Conservation (phyloP, 1,140 invertebrate genomes). For the Formica exsecta region DNA sequence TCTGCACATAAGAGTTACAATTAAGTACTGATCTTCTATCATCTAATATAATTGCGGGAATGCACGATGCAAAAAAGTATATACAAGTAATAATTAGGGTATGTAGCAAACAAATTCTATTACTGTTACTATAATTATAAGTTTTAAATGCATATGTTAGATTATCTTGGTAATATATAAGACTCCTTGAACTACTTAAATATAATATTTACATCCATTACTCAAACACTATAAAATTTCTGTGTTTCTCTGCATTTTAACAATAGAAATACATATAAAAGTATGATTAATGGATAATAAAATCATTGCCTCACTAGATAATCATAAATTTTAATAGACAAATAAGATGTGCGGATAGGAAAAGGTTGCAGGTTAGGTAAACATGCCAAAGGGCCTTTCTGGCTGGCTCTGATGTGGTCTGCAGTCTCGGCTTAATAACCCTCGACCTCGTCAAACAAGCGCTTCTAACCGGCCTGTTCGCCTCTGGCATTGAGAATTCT, state of each 20-base stretch:
- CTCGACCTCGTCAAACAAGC: slow-evolving; percentile 86
- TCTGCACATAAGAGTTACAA: slow-evolving; percentile 17
- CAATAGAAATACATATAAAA: not conserved
- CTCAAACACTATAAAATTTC: not conserved
- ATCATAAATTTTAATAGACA: slow-evolving; percentile 73
- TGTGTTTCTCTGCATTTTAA: not conserved
- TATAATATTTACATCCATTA: not conserved
- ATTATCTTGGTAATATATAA: not conserved
- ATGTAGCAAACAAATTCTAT: not conserved
- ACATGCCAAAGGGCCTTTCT: slow-evolving; percentile 81
- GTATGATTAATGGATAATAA: not conserved
- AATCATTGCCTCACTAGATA: not conserved
- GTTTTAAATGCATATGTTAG: slow-evolving; percentile 1
- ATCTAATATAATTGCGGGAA: not conserved
- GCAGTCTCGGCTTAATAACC: slow-evolving; percentile 85
- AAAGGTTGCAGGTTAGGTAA: slow-evolving; percentile 73
- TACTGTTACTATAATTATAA: not conserved
- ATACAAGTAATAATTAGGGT: slow-evolving; percentile 4
- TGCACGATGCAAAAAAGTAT: not conserved
- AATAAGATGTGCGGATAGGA: slow-evolving; percentile 59
- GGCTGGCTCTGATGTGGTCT: slow-evolving; percentile 85
- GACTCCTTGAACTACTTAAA: not conserved
- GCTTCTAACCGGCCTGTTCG: slow-evolving; percentile 81
- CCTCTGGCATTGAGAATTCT: slow-evolving; percentile 61
- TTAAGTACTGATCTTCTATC: slow-evolving; percentile 7